A percentile compares a stretch with the other conserved stretches of the same genome.
Conservation (phyloP, 2,113 vertebrate species). For the Tinamus guttatus region DNA sequence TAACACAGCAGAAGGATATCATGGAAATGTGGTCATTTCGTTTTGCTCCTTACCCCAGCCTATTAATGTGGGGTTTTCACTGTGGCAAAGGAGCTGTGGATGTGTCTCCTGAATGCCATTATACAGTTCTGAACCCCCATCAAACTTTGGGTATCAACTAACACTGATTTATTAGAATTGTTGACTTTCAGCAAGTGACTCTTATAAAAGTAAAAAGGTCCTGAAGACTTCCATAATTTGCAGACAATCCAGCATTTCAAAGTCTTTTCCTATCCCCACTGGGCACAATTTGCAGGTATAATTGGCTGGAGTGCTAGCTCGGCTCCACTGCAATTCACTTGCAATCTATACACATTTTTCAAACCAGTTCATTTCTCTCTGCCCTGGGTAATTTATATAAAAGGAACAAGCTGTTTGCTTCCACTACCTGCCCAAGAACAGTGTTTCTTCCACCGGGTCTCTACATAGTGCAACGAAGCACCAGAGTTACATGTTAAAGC, state of each 20-base stretch:
- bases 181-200: background rate
- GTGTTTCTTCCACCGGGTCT: background rate
- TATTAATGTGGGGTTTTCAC: fast-evolving
- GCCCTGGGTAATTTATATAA: background rate
- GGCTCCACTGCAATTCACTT: background rate
- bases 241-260: background rate
- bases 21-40: background rate
- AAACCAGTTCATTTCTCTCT: background rate
- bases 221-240: background rate
- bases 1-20: background rate
- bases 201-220: background rate
- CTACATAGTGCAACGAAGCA: background rate
- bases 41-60: background rate
- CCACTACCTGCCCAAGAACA: background rate
- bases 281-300: slow-evolving; percentile 5
- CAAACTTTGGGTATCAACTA: background rate
- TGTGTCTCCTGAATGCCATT: background rate
- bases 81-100: background rate
- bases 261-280: background rate
- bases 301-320: background rate
- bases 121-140: background rate
- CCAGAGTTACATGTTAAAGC: background rate
- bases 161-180: background rate
- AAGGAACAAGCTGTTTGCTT: background rate
- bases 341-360: background rate